Evolutionary conservation across 2,113 vertebrate species (phyloP).

Genomic region (Steatornis caripensis): DNA sequence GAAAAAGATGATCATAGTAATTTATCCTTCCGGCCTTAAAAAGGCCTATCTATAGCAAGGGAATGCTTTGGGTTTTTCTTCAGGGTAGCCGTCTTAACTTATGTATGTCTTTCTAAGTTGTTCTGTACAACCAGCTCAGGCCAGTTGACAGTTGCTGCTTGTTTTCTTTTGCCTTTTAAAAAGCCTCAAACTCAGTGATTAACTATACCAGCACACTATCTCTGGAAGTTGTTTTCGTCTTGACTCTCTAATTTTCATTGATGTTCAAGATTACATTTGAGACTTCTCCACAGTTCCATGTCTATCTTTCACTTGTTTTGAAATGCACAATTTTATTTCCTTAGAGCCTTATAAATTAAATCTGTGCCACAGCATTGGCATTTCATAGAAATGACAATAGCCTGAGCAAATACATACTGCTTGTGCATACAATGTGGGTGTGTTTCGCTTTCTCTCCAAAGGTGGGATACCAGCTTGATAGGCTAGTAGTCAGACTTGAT

Average conservation of each 20-base stretch:
- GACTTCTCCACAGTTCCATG: not conserved
- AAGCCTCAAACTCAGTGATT: not conserved
- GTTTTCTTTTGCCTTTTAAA: not conserved
- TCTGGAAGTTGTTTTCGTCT: not conserved
- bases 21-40: not conserved
- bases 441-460: not conserved
- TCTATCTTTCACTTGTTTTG: not conserved
- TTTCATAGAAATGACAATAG: not conserved
- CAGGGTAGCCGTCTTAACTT: not conserved
- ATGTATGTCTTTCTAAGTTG: not conserved
- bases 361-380: not conserved
- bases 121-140: not conserved
- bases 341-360: not conserved
- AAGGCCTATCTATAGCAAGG: not conserved
- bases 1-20: not conserved
- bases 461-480: not conserved
- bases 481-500: not conserved
- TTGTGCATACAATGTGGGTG: not conserved
- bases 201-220: not conserved
- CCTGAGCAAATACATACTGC: not conserved
- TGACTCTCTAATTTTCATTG: not conserved
- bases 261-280: not conserved
- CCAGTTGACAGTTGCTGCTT: not conserved
- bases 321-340: not conserved
- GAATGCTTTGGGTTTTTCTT: not conserved